A percentile compares a stretch with the other conserved stretches of the same genome.
These are phyloP conservation scores for Galbula dea DNA, from an alignment of 2,113 vertebrate species.

Conservation along the genomic window DNA sequence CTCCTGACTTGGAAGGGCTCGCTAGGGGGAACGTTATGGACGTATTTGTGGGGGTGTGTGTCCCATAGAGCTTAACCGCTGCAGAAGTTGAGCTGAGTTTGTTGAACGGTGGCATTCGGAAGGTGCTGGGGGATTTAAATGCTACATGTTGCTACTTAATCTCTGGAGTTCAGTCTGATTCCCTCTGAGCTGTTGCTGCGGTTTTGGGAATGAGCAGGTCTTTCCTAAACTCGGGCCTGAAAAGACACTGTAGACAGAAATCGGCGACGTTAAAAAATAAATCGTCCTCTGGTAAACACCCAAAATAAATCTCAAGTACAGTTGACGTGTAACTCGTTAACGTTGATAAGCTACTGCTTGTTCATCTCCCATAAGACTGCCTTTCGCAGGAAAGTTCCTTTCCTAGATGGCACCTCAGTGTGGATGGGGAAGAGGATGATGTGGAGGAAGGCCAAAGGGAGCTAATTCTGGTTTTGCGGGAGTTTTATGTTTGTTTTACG, in stretches of 20 bases:
- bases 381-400: background rate
- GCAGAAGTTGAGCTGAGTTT: background rate
- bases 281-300: background rate
- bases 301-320: accelerated
- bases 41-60: accelerated
- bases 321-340: background rate
- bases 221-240: background rate
- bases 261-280: background rate
- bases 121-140: background rate
- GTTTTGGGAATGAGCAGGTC: background rate
- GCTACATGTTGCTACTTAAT: background rate
- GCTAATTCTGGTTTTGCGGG: accelerated
- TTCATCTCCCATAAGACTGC: accelerated
- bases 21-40: background rate
- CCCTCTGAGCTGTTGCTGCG: background rate
- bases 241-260: background rate
- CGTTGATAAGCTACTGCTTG: accelerated
- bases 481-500: background rate
- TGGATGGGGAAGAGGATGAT: accelerated
- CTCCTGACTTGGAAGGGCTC: background rate
- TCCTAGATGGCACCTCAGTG: accelerated
- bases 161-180: background rate
- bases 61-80: too few species aligned
- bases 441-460: background rate
- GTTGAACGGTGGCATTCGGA: background rate